Evolutionary conservation across 2,797 vertebrate species (phyloP).

Genomic region (Sternarchorhynchus goeldii): DNA sequence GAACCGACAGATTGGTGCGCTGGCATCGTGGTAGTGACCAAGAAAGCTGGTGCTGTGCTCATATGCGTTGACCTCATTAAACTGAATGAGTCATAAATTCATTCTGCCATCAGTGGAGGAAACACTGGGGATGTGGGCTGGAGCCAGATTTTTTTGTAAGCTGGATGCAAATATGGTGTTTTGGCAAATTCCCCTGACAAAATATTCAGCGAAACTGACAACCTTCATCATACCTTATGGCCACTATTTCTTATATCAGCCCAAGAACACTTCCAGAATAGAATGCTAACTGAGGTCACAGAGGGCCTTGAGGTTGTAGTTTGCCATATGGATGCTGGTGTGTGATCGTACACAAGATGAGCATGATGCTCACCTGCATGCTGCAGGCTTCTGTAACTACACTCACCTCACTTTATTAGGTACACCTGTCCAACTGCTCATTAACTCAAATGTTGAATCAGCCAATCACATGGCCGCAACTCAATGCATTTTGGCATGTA

Average conservation of each 20-base stretch:
- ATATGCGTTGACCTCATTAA: slow-evolving; percentile 30
- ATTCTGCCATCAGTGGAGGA: slow-evolving; percentile 23
- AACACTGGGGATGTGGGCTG: not conserved
- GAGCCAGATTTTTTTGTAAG: slow-evolving; percentile 33
- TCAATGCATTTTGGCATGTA: no score
- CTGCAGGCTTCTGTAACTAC: no score
- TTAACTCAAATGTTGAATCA: no score
- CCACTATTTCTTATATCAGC: slow-evolving; percentile 17
- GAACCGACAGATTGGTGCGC: slow-evolving; percentile 46
- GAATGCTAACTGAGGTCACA: slow-evolving; percentile 28
- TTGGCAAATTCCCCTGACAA: slow-evolving; percentile 22
- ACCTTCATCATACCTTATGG: slow-evolving; percentile 30
- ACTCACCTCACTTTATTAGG: no score
- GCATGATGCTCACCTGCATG: no score
- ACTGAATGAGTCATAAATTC: slow-evolving; percentile 32
- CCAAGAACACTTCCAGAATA: slow-evolving; percentile 41
- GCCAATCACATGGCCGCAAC: no score
- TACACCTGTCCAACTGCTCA: no score
- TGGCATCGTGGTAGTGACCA: slow-evolving; percentile 31
- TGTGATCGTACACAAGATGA: no score
- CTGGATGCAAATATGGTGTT: slow-evolving; percentile 38
- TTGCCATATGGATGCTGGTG: no score
- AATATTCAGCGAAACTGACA: slow-evolving; percentile 18
- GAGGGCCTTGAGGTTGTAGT: slow-evolving; percentile 5
- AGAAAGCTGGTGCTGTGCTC: slow-evolving; percentile 2